These are phyloP conservation scores for Dendroctonus ponderosae DNA, from an alignment of 1,140 invertebrate genomes.

Conservation along the genomic window DNA sequence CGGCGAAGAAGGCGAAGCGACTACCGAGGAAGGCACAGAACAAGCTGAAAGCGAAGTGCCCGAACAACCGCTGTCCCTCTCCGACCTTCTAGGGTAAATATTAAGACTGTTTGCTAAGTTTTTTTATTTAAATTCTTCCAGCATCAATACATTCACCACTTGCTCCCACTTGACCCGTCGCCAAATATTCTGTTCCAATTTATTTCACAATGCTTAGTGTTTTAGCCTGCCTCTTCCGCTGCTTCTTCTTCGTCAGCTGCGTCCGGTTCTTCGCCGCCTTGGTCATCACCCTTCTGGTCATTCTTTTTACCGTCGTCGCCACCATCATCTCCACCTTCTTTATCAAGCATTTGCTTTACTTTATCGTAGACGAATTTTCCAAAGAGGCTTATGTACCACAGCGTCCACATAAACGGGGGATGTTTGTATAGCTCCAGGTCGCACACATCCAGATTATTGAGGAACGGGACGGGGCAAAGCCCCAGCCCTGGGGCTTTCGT, in stretches of 20 bases:
- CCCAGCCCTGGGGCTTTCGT: not conserved
- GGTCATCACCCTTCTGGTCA: conserved; percentile 1
- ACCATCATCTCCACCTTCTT: conserved; percentile 1
- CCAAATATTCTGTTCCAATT: too few species aligned
- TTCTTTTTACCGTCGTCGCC: conserved; percentile 1
- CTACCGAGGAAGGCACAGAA: conserved; percentile 59
- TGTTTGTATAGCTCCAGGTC: conserved; percentile 29
- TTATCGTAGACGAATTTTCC: conserved; percentile 13
- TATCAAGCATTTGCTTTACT: conserved; percentile 11
- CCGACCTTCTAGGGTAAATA: conserved; percentile 71
- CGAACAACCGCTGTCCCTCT: conserved; percentile 64
- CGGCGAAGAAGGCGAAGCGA: conserved; percentile 46
- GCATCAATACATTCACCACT: too few species aligned
- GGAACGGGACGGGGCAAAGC: conserved; percentile 20
- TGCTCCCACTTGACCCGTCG: too few species aligned
- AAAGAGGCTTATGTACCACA: conserved; percentile 17
- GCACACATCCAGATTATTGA: conserved; percentile 22
- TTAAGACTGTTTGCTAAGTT: too few species aligned
- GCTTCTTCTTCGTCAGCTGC: conserved; percentile 4
- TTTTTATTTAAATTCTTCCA: too few species aligned
- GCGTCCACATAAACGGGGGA: conserved; percentile 22
- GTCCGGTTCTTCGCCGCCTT: conserved; percentile 4
- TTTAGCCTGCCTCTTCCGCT: conserved; percentile 4
- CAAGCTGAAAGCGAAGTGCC: conserved; percentile 53
- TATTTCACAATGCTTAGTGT: not conserved